Base-by-base conservation (phyloP, 2,113 vertebrate genomes). In the Meriones unguiculatus region DNA sequence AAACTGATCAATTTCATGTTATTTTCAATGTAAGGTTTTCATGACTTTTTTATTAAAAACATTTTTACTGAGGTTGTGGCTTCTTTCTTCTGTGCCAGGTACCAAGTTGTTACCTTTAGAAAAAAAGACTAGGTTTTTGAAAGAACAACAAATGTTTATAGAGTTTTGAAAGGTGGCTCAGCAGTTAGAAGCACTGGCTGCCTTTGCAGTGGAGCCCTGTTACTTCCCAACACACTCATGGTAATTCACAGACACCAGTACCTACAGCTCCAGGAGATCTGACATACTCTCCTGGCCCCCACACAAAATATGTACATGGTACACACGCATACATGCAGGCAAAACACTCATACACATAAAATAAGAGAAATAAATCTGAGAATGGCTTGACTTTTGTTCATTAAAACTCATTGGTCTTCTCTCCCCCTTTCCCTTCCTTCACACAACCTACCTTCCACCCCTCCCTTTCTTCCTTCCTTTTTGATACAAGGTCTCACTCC, bases 1-100 rank as follows among this genome's bases (percentile, higher is more conserved):
- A 90, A 88, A 38, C 10, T 90, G 50, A 85, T 90, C 3, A 94
- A 46, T 90, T 94, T 80, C 17, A 11, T 77, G 7, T 84, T 87
- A 86, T 88, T 90, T 92, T 41, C 96, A 5, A 59, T 32, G 77
- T 54, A 82, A 41, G 41, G 50, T 73, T 94, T 18, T 86, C 86
- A 62, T 76, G 17, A 80, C 57, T 28, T 88, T 90, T 84, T 85
- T 81, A 22, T 72, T 77, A 67, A 94, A 87, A 72, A 54, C 67
- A 6, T 32, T 35, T 78, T 52, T 22, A 89, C 20, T 76, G 82
- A 2, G 81, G 1, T 38, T 82, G 0, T 57, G 13, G 1, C 28
- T 93, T 92, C 50, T 24, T 38, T 95, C 5, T 92, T 10, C 28
- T 46, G 11, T 22, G 90, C 52, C 13, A 24, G 84, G 65, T 28